A percentile compares a stretch with the other conserved stretches of the same genome.
Evolutionary conservation across 2,113 vertebrate genomes (phyloP).

Genomic region (Neodontobutis hainanensis): DNA sequence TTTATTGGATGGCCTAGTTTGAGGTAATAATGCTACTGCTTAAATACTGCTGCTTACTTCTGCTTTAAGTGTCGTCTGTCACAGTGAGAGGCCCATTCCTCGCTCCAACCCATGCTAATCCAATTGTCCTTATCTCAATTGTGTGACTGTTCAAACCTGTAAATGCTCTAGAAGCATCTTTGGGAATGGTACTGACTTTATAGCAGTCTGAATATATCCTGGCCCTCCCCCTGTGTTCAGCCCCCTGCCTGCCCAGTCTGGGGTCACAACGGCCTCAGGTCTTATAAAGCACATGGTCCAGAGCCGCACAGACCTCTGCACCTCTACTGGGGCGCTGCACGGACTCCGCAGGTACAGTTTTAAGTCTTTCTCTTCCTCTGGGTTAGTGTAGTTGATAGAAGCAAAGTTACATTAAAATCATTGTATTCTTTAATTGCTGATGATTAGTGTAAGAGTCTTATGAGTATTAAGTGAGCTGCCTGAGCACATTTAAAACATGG

Average conservation of each 20-base stretch:
- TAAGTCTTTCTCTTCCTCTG: background rate
- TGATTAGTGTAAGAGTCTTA: background rate
- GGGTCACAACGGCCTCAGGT: constrained; percentile 21
- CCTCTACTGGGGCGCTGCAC: constrained; percentile 7
- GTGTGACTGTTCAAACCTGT: no score
- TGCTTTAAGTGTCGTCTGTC: no score
- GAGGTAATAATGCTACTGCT: no score
- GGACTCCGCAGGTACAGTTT: constrained; percentile 12
- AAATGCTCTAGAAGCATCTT: no score
- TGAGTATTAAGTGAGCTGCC: background rate
- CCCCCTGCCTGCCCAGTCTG: constrained; percentile 14
- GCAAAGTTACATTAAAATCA: no score
- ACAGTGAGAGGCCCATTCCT: no score
- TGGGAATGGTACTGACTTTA: constrained; percentile 21
- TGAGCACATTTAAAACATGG: background rate
- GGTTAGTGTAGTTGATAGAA: no score
- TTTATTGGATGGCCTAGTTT: no score
- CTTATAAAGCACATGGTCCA: constrained; percentile 43
- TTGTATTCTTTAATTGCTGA: background rate
- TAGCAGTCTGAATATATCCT: constrained; percentile 24
- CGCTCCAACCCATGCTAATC: no score
- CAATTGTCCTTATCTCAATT: no score
- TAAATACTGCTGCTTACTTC: no score
- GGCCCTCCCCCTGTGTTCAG: constrained; percentile 43
- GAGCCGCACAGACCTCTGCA: constrained; percentile 5